phyloP scores from a whole-genome alignment of 2,888 invertebrate species.

The Phengaris arion region DNA sequence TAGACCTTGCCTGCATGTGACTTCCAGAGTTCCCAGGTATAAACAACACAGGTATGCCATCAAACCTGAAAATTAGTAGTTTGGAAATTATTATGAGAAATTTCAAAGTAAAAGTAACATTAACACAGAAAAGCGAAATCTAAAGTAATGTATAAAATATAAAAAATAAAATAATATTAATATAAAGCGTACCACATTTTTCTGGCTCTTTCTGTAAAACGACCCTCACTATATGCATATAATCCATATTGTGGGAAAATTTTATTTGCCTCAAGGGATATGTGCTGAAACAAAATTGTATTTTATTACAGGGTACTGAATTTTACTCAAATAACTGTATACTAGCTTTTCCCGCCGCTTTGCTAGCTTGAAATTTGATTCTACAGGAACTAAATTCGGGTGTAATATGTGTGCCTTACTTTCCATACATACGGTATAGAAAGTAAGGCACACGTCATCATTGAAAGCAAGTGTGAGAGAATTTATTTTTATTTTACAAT shows the following conservation, averaged over 20 bases:
- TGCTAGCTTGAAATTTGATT: no score
- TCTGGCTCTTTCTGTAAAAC: conserved; percentile 83
- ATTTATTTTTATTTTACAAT: no score
- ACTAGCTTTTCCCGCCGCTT: no score
- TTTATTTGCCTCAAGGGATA: conserved; percentile 81
- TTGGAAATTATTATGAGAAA: neutral
- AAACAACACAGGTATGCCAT: conserved; percentile 95
- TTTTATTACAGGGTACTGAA: no score
- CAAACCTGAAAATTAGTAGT: conserved; percentile 70
- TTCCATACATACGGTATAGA: no score
- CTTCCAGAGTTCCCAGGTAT: conserved; percentile 98
- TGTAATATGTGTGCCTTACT: no score
- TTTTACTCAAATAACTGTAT: no score
- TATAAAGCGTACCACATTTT: conserved; percentile 77
- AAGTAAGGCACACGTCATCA: no score
- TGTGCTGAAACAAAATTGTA: conserved; percentile 74
- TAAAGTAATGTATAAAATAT: no score
- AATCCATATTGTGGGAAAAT: conserved; percentile 89
- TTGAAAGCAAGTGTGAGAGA: no score
- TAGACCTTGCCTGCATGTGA: conserved; percentile 93
- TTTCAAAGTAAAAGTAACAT: neutral
- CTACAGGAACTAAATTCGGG: no score
- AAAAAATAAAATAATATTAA: neutral
- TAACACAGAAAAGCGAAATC: no score
- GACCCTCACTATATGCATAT: conserved; percentile 95